Base-by-base conservation (phyloP, 2,888 invertebrate genomes). In the Dermolepida albohirtum region DNA sequence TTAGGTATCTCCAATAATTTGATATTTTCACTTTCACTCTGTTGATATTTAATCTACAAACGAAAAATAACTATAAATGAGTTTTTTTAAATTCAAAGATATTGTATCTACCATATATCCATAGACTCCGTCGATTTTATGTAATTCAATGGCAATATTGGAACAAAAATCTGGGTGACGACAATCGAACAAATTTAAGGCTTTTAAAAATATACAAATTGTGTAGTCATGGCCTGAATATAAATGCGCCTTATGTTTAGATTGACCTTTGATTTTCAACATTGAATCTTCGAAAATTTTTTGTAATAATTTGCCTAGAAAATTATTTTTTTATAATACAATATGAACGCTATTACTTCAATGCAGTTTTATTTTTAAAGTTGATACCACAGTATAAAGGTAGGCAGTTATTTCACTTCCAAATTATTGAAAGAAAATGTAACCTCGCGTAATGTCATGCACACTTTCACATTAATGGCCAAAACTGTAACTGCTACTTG, bases 151-250 rank as follows among this genome's bases (percentile, higher is more conserved):
- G 4, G 50, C 57, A 27, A 68, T 22, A 11, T 51, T 47, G 5
- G 64, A 27, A 39, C 68, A 68, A 50, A 49, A 68, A 34, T 55
- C 39, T 6, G 68, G 68, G 16, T 55, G 57, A 6, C 57, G 50
- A 7, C 41, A 12, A 17, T 64, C 41, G 29, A 57, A 68, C 2
- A 64, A 12, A 43, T 55, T 50, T n/a, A 68, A 29, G 12, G 40
- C 16, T 16, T 50, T 68, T 11, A 68, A 34, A 40, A 68, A 41
- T 34, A 68, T 29, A 7, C 64, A 64, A 27, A 68, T 65, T 6
- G 57, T 64, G 47, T 65, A 65, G 14, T 68, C 68, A 14, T 68
- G 68, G 6, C 57, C 68, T n/a, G 68, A 68, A 65, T 68, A 68
- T 22, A 68, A n/a, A 27, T 65, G 65, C 1, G 57, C 43, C 44